Evolutionary conservation across 2,888 invertebrate genomes (phyloP).

Genomic region (Julus scandinavius): DNA sequence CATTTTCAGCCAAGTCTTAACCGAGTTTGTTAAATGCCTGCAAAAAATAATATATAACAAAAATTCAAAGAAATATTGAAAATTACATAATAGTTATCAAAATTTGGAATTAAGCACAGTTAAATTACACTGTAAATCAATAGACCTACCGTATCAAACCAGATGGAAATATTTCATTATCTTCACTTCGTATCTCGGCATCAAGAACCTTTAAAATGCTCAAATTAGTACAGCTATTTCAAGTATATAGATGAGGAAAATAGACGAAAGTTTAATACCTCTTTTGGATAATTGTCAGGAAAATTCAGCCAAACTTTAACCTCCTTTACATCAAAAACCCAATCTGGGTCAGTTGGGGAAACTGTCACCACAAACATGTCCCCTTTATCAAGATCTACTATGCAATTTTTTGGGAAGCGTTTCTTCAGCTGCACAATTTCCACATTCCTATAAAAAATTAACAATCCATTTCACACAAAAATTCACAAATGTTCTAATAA

Average conservation of each 20-base stretch:
- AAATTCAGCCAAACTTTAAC: conserved; percentile 57
- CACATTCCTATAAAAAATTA: conserved; percentile 56
- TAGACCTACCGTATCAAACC: conserved; percentile 7
- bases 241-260: not conserved
- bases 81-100: not conserved
- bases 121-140: not conserved
- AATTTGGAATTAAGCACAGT: not conserved
- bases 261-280: conserved; percentile 54
- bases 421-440: conserved; percentile 59
- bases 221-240: not conserved
- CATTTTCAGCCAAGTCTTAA: conserved; percentile 57
- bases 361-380: conserved; percentile 55
- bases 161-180: conserved; percentile 55
- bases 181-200: not conserved
- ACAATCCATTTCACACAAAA: not conserved
- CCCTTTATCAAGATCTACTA: conserved; percentile 51
- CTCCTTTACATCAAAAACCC: conserved; percentile 58
- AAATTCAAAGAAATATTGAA: not conserved
- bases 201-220: not conserved
- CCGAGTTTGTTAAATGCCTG: conserved; percentile 55
- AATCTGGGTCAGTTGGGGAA: conserved; percentile 60
- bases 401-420: conserved; percentile 56
- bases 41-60: not conserved
- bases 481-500: not conserved
- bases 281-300: conserved; percentile 58